Evolutionary conservation across 2,888 invertebrate species (phyloP).

Genomic region (Anarsia innoxiella): DNA sequence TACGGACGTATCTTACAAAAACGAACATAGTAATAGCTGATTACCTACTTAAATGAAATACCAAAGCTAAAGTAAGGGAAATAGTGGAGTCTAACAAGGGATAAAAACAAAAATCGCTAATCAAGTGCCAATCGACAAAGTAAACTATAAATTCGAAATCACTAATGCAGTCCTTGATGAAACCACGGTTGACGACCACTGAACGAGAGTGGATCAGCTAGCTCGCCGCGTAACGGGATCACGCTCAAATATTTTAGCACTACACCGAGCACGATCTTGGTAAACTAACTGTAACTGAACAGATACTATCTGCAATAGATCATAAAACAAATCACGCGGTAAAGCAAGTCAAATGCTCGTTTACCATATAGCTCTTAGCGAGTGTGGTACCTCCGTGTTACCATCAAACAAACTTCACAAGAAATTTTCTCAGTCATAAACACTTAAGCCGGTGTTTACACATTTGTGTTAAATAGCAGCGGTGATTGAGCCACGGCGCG

Average conservation of each 20-base stretch:
- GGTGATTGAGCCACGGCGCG: constrained; percentile 52
- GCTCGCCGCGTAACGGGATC: constrained; percentile 43
- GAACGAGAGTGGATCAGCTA: constrained; percentile 24
- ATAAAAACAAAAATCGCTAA: no score
- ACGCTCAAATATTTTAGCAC: constrained; percentile 52
- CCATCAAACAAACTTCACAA: constrained; percentile 29
- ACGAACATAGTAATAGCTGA: no score
- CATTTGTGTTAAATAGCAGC: constrained; percentile 51
- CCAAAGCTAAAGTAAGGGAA: no score
- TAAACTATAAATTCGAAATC: no score
- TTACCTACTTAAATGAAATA: no score
- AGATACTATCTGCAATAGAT: constrained; percentile 11
- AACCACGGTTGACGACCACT: constrained; percentile 3
- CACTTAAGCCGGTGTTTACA: constrained; percentile 40
- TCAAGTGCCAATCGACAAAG: no score
- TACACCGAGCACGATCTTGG: constrained; percentile 18
- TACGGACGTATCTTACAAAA: no score
- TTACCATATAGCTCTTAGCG: constrained; percentile 20
- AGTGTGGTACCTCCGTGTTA: constrained; percentile 19
- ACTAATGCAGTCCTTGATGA: constrained; percentile 2
- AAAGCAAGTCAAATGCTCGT: constrained; percentile 22
- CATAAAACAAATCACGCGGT: constrained; percentile 20
- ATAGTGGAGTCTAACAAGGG: no score
- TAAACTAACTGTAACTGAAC: constrained; percentile 10
- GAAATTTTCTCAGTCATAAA: constrained; percentile 30